A percentile compares a stretch with the other conserved stretches of the same genome.
Conservation (phyloP, 2,797 vertebrate species). For the Phyllotis vaccarum region DNA sequence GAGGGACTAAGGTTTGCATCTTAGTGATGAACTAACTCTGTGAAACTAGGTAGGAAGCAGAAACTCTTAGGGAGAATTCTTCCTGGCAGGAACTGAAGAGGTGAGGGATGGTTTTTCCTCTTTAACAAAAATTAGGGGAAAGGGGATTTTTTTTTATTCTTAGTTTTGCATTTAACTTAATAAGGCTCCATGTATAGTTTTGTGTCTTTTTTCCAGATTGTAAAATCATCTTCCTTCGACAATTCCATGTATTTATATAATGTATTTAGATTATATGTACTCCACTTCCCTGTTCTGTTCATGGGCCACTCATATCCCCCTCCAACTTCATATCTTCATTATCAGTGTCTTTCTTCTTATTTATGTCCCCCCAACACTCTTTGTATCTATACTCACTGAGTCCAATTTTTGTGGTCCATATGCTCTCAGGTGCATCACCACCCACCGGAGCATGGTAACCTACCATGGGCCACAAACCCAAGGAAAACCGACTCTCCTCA, state of each 20-base stretch:
- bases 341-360: background rate
- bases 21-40: background rate
- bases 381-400: background rate
- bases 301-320: no score
- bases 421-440: background rate
- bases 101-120: background rate
- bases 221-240: background rate
- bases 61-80: background rate
- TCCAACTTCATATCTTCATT: background rate
- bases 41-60: background rate
- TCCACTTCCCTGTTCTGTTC: background rate
- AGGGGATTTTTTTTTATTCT: background rate
- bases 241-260: background rate
- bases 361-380: background rate
- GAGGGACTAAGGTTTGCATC: background rate
- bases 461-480: background rate
- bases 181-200: background rate
- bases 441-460: background rate
- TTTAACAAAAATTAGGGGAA: background rate
- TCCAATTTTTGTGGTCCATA: background rate
- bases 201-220: background rate
- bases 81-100: background rate
- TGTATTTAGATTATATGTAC: background rate
- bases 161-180: slow-evolving; percentile 6
- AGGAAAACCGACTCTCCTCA: background rate